phyloP scores from a whole-genome alignment of 2,888 invertebrate genomes.

The Brenthis ino region DNA sequence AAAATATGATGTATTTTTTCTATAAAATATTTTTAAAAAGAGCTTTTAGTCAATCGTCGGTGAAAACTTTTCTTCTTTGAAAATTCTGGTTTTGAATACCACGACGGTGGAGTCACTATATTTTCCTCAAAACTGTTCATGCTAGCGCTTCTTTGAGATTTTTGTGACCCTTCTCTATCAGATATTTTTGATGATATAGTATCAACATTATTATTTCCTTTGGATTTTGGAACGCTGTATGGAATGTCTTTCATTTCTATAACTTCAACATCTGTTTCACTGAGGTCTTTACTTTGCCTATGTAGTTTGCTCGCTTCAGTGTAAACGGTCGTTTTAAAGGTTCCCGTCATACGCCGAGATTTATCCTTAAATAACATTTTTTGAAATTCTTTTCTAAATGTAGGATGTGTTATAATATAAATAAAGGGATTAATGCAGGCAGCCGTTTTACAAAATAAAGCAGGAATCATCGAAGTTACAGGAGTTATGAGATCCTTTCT shows the following conservation, averaged over 20 bases:
- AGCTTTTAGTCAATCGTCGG: slow-evolving; percentile 64
- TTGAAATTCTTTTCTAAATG: slow-evolving; percentile 85
- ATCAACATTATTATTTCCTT: slow-evolving; percentile 47
- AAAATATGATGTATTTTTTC: not conserved
- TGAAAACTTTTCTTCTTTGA: slow-evolving; percentile 74
- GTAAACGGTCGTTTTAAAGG: slow-evolving; percentile 63
- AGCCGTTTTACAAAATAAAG: slow-evolving; percentile 90
- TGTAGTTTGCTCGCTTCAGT: slow-evolving; percentile 60
- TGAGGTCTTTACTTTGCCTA: slow-evolving; percentile 68
- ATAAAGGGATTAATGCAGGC: slow-evolving; percentile 92
- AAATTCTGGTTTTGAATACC: slow-evolving; percentile 80
- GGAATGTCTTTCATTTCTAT: slow-evolving; percentile 79
- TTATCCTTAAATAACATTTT: slow-evolving; percentile 69
- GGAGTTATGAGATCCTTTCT: slow-evolving; percentile 85
- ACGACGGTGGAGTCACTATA: slow-evolving; percentile 73
- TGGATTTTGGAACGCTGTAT: slow-evolving; percentile 51
- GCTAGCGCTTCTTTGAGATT: slow-evolving; percentile 58
- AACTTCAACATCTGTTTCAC: slow-evolving; percentile 79
- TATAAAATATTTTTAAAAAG: slow-evolving; percentile 26
- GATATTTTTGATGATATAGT: slow-evolving; percentile 64
- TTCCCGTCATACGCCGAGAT: slow-evolving; percentile 65
- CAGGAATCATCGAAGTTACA: slow-evolving; percentile 88
- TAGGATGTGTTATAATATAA: slow-evolving; percentile 90
- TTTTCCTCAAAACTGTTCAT: slow-evolving; percentile 69
- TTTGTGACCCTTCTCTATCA: slow-evolving; percentile 62